Percentiles rank a stretch among this genome's conserved stretches.
phyloP scores from a whole-genome alignment of 2,797 vertebrate species.

The Amblyopsis hoosieri region DNA sequence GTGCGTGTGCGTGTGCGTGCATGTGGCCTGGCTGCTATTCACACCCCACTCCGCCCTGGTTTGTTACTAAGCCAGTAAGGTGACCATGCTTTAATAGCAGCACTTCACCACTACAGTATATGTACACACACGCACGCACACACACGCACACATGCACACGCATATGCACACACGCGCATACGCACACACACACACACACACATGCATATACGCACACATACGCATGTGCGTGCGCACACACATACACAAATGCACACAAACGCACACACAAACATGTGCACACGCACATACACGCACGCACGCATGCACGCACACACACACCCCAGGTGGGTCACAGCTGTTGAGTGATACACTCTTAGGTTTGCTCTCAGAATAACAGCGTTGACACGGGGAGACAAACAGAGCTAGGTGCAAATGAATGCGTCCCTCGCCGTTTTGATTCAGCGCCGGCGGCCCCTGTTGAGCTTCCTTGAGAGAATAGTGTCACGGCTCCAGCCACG shows the following conservation, averaged over 20 bases:
- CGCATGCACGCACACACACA: slow-evolving; percentile 20
- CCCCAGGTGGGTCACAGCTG: slow-evolving; percentile 78
- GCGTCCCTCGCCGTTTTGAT: slow-evolving; percentile 54
- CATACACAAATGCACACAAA: background rate
- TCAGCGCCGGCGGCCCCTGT: slow-evolving; percentile 32
- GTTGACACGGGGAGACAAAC: slow-evolving; percentile 57
- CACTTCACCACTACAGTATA: slow-evolving; percentile 35
- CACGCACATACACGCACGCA: background rate
- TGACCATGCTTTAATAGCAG: slow-evolving; percentile 73
- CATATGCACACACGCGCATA: background rate
- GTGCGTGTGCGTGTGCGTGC: slow-evolving; percentile 20
- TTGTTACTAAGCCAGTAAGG: slow-evolving; percentile 52
- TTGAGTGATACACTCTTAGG: slow-evolving; percentile 57
- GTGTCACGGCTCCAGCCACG: too few relatives aligned
- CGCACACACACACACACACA: slow-evolving; percentile 3
- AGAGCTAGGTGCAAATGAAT: slow-evolving; percentile 56
- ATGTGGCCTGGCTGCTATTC: slow-evolving; percentile 55
- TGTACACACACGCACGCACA: slow-evolving; percentile 29
- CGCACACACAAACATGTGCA: background rate
- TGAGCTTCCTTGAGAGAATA: slow-evolving; percentile 47
- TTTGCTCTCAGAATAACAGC: slow-evolving; percentile 67
- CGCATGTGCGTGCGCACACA: background rate
- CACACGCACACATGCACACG: background rate
- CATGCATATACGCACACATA: slow-evolving; percentile 39
- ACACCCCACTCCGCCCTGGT: slow-evolving; percentile 35